Evolutionary conservation across 2,797 vertebrate species (phyloP).

Genomic region (Sebastiscus albofasciatus): DNA sequence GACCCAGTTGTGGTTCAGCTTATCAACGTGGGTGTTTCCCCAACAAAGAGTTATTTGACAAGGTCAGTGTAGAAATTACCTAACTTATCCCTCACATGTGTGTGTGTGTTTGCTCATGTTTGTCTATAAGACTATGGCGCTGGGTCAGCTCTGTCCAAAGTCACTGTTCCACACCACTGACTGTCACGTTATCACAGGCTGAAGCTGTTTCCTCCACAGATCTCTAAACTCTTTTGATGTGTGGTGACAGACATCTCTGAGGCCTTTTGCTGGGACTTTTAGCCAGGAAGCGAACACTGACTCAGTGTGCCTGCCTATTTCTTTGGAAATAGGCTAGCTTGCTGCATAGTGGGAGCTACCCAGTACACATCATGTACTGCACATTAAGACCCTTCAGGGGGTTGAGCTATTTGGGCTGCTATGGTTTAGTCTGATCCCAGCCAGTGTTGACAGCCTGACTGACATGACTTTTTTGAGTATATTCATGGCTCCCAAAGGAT

Average conservation of each 20-base stretch:
- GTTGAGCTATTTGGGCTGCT: background rate
- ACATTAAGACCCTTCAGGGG: background rate
- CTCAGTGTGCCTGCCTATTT: background rate
- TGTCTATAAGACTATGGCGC: background rate
- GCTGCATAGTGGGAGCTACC: background rate
- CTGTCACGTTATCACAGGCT: background rate
- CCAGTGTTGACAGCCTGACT: background rate
- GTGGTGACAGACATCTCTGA: constrained; percentile 6
- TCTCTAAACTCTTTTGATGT: background rate
- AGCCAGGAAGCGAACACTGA: background rate
- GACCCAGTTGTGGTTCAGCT: background rate
- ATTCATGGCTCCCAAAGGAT: background rate
- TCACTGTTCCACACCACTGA: constrained; percentile 29
- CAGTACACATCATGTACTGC: background rate
- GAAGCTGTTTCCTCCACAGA: constrained; percentile 8
- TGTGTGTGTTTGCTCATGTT: background rate
- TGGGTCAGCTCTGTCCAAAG: background rate
- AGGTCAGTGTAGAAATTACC: background rate
- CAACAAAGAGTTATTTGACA: constrained; percentile 13
- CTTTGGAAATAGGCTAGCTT: background rate
- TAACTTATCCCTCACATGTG: background rate
- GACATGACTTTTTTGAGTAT: background rate
- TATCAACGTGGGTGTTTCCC: constrained; percentile 15
- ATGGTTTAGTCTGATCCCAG: background rate
- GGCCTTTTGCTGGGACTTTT: background rate